Conservation (phyloP, 2,113 vertebrate species). For the Oncorhynchus gorbuscha region DNA sequence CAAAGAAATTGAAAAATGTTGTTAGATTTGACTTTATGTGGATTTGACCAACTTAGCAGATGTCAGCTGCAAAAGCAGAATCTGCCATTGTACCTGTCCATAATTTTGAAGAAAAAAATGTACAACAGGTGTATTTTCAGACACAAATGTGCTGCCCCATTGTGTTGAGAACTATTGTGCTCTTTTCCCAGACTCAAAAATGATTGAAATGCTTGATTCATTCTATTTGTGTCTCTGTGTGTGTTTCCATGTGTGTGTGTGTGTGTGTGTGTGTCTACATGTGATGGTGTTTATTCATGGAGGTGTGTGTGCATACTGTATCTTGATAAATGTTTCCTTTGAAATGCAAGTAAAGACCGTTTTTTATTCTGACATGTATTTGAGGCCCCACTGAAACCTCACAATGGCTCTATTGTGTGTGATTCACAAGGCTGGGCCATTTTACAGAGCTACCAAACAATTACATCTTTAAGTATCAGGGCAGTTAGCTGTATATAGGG, state of each 20-base stretch:
- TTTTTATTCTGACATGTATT: slow-evolving; percentile 21
- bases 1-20: slow-evolving; percentile 53
- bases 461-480: neutral
- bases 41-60: slow-evolving; percentile 51
- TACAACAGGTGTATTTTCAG: slow-evolving; percentile 62
- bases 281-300: neutral
- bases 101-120: slow-evolving; percentile 51
- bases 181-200: slow-evolving; percentile 55
- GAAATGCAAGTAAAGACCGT: slow-evolving; percentile 10
- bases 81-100: slow-evolving; percentile 54
- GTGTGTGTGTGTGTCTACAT: neutral
- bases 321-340: slow-evolving; percentile 17
- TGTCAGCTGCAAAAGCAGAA: slow-evolving; percentile 51
- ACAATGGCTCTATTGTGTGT: neutral
- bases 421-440: neutral
- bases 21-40: slow-evolving; percentile 52
- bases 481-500: neutral
- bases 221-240: neutral
- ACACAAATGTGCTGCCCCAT: slow-evolving; percentile 64
- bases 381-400: neutral
- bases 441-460: neutral
- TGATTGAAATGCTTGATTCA: slow-evolving; percentile 52
- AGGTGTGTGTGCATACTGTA: neutral
- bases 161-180: slow-evolving; percentile 62
- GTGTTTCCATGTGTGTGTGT: slow-evolving; percentile 20